Evolutionary conservation across 2,113 vertebrate genomes (phyloP), one percentile per base, ranked within the genome.

Genomic region (Lophochroa leadbeateri): DNA sequence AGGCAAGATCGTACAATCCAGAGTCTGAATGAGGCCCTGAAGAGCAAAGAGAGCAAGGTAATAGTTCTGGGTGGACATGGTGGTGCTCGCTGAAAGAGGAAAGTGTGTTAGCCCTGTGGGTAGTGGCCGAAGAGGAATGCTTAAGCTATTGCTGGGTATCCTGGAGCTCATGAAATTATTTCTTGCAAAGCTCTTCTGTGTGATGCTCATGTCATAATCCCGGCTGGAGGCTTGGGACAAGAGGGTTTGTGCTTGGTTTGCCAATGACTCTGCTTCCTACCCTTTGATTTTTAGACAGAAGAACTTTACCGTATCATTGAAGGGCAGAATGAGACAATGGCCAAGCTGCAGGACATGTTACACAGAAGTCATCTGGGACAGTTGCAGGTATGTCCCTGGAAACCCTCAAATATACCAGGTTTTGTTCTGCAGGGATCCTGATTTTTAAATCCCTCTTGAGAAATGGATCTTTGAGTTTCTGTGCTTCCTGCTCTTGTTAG

Each of bases 41-140:
- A 97, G 92, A 98, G 98, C 97, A 99, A 98, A 95, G 99, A 99
- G 50, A 98, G 75, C 28, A 99, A 99, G 99, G 99, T 99, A 96
- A 96, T 63, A 58, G 68, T 39, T 43, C 11, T 13, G 28, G 72
- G 68, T 60, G 68, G 85, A 57, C 28, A 17, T 21, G 28, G 19
- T 63, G 25, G 21, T 65, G 39, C 28, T 87, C 28, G 8, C 44
- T n/a, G 3, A 46, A 65, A 35, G 21, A 58, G 17, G 21, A 31
- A 46, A 39, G 52, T 14, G 5, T 86, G 69, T 50, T 46, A 31
- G 55, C 9, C 35, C 8, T 17, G 9, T n/a, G 27, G 61, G 23
- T 44, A 53, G 65, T 17, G 57, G 4, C 37, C 68, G 67, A 24
- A 58, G 53, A 82, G 27, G 37, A 92, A 33, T 29, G 10, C 58